Evolutionary conservation across 2,888 invertebrate species (phyloP).

Genomic region (Celastrina argiolus): DNA sequence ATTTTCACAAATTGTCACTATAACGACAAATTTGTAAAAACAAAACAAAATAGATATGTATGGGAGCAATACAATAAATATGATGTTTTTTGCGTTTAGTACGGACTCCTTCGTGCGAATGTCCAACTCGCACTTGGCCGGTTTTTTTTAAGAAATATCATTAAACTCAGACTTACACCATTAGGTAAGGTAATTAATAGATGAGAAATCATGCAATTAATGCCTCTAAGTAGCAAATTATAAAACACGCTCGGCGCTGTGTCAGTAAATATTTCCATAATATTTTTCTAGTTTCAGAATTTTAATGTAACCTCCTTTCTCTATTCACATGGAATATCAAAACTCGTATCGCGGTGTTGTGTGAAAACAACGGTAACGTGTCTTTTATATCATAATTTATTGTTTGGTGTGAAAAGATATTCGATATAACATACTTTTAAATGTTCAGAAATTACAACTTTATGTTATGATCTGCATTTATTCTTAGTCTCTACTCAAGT

Average conservation of each 20-base stretch:
- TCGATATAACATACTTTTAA: background rate
- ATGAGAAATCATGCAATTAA: slow-evolving; percentile 10
- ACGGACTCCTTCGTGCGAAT: too few species aligned
- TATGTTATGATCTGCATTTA: background rate
- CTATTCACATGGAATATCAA: background rate
- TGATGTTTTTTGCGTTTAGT: too few species aligned
- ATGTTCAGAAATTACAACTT: background rate
- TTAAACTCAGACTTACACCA: background rate
- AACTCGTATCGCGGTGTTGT: background rate
- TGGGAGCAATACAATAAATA: too few species aligned
- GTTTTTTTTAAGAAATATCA: background rate
- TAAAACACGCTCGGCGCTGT: background rate
- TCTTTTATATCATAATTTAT: background rate
- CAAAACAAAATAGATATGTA: too few species aligned
- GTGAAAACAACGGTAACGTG: background rate
- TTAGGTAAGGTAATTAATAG: background rate
- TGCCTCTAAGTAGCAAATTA: background rate
- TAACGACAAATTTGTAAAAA: too few species aligned
- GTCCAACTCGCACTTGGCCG: background rate
- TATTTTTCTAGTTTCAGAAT: background rate
- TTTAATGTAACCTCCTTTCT: slow-evolving; percentile 9
- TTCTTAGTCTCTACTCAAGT: too few species aligned
- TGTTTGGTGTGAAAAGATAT: background rate
- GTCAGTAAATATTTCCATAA: background rate
- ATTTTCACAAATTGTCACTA: too few species aligned